Evolutionary conservation across 2,797 vertebrate species (phyloP), one percentile per base, ranked within the genome.

Genomic region (Lerista edwardsae): DNA sequence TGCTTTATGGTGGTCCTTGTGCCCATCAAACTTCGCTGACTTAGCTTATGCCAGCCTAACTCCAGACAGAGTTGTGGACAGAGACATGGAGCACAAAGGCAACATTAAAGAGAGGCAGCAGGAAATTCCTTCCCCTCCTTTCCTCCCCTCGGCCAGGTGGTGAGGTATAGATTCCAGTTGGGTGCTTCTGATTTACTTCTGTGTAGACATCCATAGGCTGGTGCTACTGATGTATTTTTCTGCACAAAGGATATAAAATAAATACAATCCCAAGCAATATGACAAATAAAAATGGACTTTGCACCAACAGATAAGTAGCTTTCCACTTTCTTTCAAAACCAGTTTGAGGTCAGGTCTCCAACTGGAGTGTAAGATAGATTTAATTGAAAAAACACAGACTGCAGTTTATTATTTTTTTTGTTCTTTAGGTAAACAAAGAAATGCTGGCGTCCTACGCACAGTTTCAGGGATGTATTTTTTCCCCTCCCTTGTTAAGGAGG

Each of bases 371-470:
- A 44, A 94, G 51, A 86, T 64, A 80, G 73, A 86, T 90, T 91
- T 75, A 87, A 92, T 86, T 80, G 57, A 57, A 83, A 89, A 67
- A 79, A 7, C 51, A 80, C 83, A 94, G 87, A 2, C 1, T 75
- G 69, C 78, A 87, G 55, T 91, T 86, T 93, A 93, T 93, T 91
- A 92, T 94, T 6, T 93, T 93, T 92, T 94, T 95, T 94, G 90
- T 91, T 92, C 80, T 92, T 88, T 59, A 83, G 36, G 84, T 92
- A 91, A 89, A 92, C 89, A 93, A 93, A 79, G 34, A 3, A 87
- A 10, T 44, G 19, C 47, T 93, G 80, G 86, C 86, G 93, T 77
- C 87, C 79, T 39, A 86, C 69, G 17, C 72, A 59, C 39, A 41
- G 9, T 67, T 89, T 84, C 5, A 90, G 88, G 91, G 31, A 93